Conservation (phyloP, 2,113 vertebrate genomes). For the Silurus meridionalis region DNA sequence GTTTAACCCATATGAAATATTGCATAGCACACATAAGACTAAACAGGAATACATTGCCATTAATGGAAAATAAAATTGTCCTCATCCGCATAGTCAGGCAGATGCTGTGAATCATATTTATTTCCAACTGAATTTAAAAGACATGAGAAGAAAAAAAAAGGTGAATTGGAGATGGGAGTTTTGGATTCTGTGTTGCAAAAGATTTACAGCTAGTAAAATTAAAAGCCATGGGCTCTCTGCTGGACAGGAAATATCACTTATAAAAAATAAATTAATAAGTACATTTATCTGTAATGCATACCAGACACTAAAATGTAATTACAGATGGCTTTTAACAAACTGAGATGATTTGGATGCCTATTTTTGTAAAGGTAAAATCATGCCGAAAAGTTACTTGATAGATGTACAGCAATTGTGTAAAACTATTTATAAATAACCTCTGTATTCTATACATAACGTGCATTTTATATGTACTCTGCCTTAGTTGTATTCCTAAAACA, state of each 20-base stretch:
- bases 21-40: slow-evolving; percentile 28
- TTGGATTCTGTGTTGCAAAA: not conserved
- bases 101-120: slow-evolving; percentile 5
- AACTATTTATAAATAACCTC: not conserved
- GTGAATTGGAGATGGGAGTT: not conserved
- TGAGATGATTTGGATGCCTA: not conserved
- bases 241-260: not conserved
- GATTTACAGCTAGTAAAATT: not conserved
- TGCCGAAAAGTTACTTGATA: not conserved
- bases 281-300: not conserved
- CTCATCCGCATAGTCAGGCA: slow-evolving; percentile 39
- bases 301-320: not conserved
- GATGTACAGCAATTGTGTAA: not conserved
- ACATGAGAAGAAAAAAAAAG: not conserved
- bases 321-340: not conserved
- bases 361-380: not conserved
- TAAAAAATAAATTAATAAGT: not conserved
- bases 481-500: slow-evolving; percentile 11
- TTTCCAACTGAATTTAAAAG: not conserved
- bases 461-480: not conserved
- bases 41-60: slow-evolving; percentile 49
- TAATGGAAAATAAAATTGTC: slow-evolving; percentile 41
- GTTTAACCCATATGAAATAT: slow-evolving; percentile 43
- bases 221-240: not conserved
- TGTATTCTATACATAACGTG: not conserved